Evolutionary conservation across 2,113 vertebrate genomes (phyloP).

Genomic region (Salvelinus fontinalis): DNA sequence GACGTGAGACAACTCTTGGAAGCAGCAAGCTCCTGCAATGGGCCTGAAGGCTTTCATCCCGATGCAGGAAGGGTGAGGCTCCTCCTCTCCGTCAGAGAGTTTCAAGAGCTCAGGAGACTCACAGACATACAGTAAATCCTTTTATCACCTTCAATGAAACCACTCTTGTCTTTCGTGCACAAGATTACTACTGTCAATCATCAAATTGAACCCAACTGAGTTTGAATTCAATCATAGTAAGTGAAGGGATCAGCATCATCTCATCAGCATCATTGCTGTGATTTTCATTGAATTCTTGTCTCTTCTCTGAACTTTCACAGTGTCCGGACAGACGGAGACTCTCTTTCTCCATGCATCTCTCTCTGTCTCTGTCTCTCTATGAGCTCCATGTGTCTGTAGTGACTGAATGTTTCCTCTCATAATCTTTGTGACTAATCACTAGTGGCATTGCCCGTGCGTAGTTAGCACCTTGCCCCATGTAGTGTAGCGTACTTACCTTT

Average conservation of each 20-base stretch:
- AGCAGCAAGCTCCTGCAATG: slow-evolving; percentile 31
- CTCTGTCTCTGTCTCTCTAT: not conserved
- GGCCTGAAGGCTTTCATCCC: slow-evolving; percentile 48
- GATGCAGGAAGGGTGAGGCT: slow-evolving; percentile 64
- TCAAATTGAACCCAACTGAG: slow-evolving; percentile 28
- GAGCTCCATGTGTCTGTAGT: slow-evolving; percentile 37
- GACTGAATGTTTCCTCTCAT: slow-evolving; percentile 70
- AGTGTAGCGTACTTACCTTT: slow-evolving; percentile 29
- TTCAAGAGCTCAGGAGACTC: slow-evolving; percentile 52
- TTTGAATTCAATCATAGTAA: slow-evolving; percentile 37
- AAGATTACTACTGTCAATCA: slow-evolving; percentile 49
- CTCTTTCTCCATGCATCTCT: not conserved
- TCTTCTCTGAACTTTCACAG: not conserved
- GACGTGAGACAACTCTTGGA: slow-evolving; percentile 64
- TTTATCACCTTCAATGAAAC: slow-evolving; percentile 43
- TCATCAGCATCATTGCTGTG: not conserved
- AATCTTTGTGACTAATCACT: slow-evolving; percentile 55
- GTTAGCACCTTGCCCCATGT: slow-evolving; percentile 47
- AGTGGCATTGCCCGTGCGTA: slow-evolving; percentile 50
- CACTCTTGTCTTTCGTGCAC: slow-evolving; percentile 26
- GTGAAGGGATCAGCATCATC: not conserved
- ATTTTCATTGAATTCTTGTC: not conserved
- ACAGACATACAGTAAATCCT: slow-evolving; percentile 30
- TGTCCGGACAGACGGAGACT: not conserved
- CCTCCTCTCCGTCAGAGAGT: slow-evolving; percentile 41